These are phyloP conservation scores for Drosophila trapezifrons DNA, from an alignment of 1,140 invertebrate species.

Conservation along the genomic window DNA sequence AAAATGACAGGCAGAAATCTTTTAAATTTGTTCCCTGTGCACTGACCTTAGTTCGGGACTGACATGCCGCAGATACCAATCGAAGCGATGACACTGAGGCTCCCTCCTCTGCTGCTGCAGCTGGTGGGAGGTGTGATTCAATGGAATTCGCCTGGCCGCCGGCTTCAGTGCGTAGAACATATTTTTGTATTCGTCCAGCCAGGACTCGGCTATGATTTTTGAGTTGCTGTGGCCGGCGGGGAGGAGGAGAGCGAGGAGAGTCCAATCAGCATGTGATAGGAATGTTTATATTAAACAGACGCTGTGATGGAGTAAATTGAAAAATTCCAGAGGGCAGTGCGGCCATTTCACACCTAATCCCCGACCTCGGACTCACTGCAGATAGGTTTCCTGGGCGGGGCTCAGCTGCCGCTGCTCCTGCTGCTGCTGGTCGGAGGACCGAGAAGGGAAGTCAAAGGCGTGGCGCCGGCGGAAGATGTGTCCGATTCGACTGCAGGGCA, in stretches of 20 bases:
- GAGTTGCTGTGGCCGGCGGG: conserved; percentile 88
- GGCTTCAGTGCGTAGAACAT: conserved; percentile 87
- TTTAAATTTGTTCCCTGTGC: conserved; percentile 2
- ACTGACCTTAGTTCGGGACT: conserved; percentile 83
- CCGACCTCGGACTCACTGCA: conserved; percentile 64
- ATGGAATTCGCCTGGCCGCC: conserved; percentile 56
- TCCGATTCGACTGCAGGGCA: conserved; percentile 93
- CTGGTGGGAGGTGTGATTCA: conserved; percentile 43
- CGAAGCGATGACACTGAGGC: conserved; percentile 93
- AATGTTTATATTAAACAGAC: conserved; percentile 77
- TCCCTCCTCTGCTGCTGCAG: conserved; percentile 87
- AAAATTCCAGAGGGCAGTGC: conserved; percentile 72
- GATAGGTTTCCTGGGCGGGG: conserved; percentile 65
- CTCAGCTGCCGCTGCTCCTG: conserved; percentile 21
- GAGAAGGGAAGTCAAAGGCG: conserved; percentile 91
- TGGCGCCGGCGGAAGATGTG: conserved; percentile 91
- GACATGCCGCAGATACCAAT: conserved; percentile 97
- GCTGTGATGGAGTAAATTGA: conserved; percentile 69
- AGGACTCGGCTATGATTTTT: conserved; percentile 91
- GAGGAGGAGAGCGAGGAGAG: conserved; percentile 6
- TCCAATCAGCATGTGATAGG: conserved; percentile 63
- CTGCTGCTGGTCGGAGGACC: conserved; percentile 6
- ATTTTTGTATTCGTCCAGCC: conserved; percentile 94
- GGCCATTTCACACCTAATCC: conserved; percentile 65
- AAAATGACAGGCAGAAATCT: too few species aligned